A percentile compares a stretch with the other conserved stretches of the same genome.
phyloP scores from a whole-genome alignment of 2,888 invertebrate species.

The Stramonita haemastoma region DNA sequence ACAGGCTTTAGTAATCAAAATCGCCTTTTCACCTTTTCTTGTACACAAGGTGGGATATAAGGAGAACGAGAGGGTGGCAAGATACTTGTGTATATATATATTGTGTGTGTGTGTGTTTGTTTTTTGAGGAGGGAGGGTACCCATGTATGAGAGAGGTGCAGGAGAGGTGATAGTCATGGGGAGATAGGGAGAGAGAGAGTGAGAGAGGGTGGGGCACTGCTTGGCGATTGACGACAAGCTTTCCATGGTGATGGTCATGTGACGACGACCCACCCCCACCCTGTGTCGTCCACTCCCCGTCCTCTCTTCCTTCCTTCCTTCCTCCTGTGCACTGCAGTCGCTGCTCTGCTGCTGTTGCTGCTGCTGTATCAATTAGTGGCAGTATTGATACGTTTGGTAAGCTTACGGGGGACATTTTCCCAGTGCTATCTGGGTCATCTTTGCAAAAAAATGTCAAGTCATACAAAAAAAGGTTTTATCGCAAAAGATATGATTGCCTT shows the following conservation, averaged over 20 bases:
- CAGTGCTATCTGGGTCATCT: neutral
- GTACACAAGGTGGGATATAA: no score
- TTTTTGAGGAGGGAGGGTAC: neutral
- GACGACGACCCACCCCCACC: neutral
- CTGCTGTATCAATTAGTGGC: neutral
- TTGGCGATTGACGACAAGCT: slow-evolving; percentile 20
- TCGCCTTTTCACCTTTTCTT: no score
- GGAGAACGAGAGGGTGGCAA: no score
- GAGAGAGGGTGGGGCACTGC: neutral
- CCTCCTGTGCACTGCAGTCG: neutral
- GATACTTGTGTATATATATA: no score
- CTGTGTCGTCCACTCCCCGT: neutral
- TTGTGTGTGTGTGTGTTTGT: neutral
- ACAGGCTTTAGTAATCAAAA: no score
- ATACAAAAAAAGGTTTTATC: no score
- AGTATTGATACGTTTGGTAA: neutral
- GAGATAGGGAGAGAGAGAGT: neutral
- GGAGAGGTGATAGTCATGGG: neutral
- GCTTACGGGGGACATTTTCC: neutral
- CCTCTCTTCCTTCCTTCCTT: neutral
- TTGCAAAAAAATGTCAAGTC: neutral
- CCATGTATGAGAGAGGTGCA: neutral
- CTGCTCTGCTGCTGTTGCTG: neutral
- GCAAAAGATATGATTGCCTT: no score
- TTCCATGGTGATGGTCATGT: slow-evolving; percentile 25